Conservation (phyloP, 2,797 vertebrate species). For the Chromis chromis region DNA sequence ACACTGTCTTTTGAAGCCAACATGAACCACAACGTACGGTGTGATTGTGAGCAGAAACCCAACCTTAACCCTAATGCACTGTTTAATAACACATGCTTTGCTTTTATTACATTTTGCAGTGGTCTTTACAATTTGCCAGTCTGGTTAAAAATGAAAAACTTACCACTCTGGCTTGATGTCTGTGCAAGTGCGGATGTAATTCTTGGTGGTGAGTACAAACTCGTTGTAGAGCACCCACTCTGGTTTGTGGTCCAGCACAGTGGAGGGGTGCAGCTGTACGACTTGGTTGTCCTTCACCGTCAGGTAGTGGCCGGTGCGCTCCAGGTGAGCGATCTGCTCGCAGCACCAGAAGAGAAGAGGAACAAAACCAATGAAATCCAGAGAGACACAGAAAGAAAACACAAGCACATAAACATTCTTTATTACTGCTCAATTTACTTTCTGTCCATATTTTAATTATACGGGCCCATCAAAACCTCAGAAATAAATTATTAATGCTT, state of each 20-base stretch:
- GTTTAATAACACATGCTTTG: no score
- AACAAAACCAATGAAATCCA: neutral
- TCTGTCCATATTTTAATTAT: neutral
- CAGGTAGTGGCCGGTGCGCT: slow-evolving; percentile 97
- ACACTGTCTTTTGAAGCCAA: no score
- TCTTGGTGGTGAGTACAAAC: slow-evolving; percentile 98
- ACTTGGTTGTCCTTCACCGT: slow-evolving; percentile 99
- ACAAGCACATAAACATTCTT: no score
- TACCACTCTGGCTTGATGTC: slow-evolving; percentile 99
- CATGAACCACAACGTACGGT: no score
- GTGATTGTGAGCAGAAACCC: no score
- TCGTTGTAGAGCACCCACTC: slow-evolving; percentile 99
- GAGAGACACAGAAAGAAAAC: neutral
- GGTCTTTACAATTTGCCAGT: no score
- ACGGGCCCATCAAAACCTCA: slow-evolving; percentile 5
- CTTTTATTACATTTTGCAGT: no score
- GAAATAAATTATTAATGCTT: slow-evolving; percentile 1
- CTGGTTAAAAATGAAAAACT: slow-evolving; percentile 52
- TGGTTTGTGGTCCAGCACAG: slow-evolving; percentile 97
- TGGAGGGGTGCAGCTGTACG: slow-evolving; percentile 97
- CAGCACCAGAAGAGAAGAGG: neutral
- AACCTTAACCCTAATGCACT: no score
- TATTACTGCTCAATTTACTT: neutral
- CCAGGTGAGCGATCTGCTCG: slow-evolving; percentile 94
- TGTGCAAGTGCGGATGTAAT: slow-evolving; percentile 98